Evolutionary conservation across 2,797 vertebrate species (phyloP).

Genomic region (Steatocranus sp.): DNA sequence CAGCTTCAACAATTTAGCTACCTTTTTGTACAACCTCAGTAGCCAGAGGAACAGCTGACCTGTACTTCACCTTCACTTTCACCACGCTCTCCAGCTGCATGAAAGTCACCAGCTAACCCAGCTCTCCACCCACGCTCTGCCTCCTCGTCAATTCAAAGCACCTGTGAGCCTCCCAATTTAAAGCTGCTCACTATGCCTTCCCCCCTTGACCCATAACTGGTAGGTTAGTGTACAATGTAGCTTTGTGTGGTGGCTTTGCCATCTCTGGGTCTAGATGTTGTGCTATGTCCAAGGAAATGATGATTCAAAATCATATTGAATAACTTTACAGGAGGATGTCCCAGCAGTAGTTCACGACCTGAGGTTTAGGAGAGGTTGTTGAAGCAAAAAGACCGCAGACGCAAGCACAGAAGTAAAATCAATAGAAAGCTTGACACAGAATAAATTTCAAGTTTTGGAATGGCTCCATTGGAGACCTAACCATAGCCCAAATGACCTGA

Average conservation of each 20-base stretch:
- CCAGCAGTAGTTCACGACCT: background rate
- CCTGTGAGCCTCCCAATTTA: background rate
- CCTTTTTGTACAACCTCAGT: background rate
- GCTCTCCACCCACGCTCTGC: background rate
- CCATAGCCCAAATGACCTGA: background rate
- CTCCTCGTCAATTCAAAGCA: background rate
- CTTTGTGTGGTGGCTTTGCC: background rate
- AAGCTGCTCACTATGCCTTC: background rate
- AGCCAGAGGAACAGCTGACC: background rate
- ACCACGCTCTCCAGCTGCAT: background rate
- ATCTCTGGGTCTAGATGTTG: background rate
- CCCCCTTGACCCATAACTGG: background rate
- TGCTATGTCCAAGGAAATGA: background rate
- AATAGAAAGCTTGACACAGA: background rate
- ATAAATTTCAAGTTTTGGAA: background rate
- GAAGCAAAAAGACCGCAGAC: background rate
- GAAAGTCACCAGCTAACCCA: background rate
- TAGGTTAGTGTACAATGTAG: background rate
- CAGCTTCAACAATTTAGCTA: background rate
- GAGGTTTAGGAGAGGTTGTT: background rate
- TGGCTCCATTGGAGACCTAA: background rate
- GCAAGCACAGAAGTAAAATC: background rate
- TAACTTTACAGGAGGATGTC: background rate
- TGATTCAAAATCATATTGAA: background rate
- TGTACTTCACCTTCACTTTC: background rate